These are phyloP conservation scores for Zygaena filipendulae DNA, from an alignment of 2,888 invertebrate species.

Conservation along the genomic window DNA sequence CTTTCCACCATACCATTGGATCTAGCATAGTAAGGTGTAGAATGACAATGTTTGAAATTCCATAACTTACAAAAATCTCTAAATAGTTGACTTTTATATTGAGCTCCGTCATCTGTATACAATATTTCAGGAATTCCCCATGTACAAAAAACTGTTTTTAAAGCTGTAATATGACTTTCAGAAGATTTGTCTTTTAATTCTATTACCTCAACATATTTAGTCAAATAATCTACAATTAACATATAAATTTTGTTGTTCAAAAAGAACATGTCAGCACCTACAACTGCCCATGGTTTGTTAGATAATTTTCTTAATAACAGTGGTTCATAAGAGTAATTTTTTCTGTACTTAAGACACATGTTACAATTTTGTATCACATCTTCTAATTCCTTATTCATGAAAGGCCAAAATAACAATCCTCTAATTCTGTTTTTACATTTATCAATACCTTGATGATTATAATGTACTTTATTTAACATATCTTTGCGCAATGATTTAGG, in stretches of 20 bases:
- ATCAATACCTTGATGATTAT: constrained; percentile 1
- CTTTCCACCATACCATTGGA: constrained; percentile 7
- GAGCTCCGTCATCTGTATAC: not conserved
- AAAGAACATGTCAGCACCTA: constrained; percentile 9
- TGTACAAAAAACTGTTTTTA: constrained; percentile 3
- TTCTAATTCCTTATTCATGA: constrained; percentile 7
- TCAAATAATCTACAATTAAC: constrained; percentile 5
- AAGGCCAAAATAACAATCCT: constrained; percentile 7
- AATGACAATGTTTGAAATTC: not conserved
- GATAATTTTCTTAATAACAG: constrained; percentile 3
- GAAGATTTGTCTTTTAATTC: constrained; percentile 5
- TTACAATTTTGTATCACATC: constrained; percentile 7
- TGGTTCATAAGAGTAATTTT: constrained; percentile 4
- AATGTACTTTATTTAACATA: constrained; percentile 4
- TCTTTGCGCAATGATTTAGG: not conserved
- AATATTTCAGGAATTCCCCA: not conserved
- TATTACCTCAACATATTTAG: constrained; percentile 6
- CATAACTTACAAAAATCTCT: constrained; percentile 3
- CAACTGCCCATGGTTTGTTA: constrained; percentile 4
- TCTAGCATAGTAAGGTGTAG: constrained; percentile 5
- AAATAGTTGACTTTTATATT: constrained; percentile 3
- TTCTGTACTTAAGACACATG: constrained; percentile 3
- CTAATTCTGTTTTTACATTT: constrained; percentile 8
- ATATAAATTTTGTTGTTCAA: constrained; percentile 5
- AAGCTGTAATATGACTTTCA: constrained; percentile 4